Evolutionary conservation across 1,140 invertebrate genomes (phyloP).

Genomic region (Drosophila dunni): DNA sequence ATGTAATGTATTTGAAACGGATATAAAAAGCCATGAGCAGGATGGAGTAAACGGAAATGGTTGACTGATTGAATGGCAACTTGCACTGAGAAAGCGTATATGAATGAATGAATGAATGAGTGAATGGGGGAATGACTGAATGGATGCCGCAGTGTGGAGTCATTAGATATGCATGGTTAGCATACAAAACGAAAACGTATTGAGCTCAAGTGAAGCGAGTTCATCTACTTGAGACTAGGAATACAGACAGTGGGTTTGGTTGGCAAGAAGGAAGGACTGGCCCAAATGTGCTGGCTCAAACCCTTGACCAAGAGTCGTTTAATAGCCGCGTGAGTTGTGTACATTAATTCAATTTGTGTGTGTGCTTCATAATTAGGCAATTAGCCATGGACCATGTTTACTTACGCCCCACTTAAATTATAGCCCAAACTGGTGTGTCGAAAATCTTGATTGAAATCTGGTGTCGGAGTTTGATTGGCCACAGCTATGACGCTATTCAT

Average conservation of each 20-base stretch:
- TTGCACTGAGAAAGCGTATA: constrained; percentile 51
- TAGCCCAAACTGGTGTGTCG: constrained; percentile 37
- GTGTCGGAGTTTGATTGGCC: constrained; percentile 57
- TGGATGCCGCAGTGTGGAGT: constrained; percentile 54
- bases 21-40: constrained; percentile 60
- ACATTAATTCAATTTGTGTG: constrained; percentile 68
- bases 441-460: constrained; percentile 46
- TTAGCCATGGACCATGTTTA: constrained; percentile 29
- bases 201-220: constrained; percentile 21
- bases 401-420: constrained; percentile 67
- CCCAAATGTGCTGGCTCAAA: not conserved
- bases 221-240: constrained; percentile 42
- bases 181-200: constrained; percentile 28
- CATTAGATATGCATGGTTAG: constrained; percentile 74
- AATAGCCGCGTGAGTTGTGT: constrained; percentile 30
- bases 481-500: constrained; percentile 60
- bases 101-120: constrained; percentile 59
- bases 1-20: constrained; percentile 74
- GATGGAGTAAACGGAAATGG: constrained; percentile 63
- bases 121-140: constrained; percentile 44
- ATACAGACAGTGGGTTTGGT: not conserved
- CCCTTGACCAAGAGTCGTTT: constrained; percentile 6
- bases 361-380: constrained; percentile 57
- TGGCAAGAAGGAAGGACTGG: not conserved
- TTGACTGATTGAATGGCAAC: constrained; percentile 58